A percentile compares a stretch with the other conserved stretches of the same genome.
Evolutionary conservation across 2,113 vertebrate species (phyloP).

Genomic region (Balaeniceps rex): DNA sequence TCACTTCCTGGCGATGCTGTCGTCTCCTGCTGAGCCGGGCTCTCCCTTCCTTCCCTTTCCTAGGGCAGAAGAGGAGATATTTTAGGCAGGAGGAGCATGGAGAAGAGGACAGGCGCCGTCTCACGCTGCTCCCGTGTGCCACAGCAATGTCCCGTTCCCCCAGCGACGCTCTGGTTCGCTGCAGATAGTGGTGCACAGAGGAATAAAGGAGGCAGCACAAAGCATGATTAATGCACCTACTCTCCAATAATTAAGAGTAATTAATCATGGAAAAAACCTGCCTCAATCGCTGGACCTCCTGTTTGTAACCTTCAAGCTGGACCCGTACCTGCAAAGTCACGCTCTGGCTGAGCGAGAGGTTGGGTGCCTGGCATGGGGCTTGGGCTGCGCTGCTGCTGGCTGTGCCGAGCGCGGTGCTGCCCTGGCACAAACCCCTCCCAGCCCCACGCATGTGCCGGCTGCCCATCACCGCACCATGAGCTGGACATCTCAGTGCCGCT

Average conservation of each 20-base stretch:
- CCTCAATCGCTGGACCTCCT: neutral
- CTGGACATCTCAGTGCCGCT: too few species aligned
- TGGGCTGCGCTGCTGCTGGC: too few species aligned
- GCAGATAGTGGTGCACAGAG: neutral
- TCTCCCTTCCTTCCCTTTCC: neutral
- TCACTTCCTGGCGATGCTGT: fast-evolving
- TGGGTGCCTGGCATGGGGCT: neutral
- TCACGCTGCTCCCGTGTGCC: neutral
- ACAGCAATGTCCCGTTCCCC: fast-evolving
- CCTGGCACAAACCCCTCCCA: neutral
- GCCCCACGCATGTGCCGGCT: neutral
- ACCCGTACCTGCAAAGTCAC: too few species aligned
- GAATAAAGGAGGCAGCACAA: neutral
- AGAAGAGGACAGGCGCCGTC: neutral
- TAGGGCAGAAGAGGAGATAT: neutral
- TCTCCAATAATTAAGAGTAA: neutral
- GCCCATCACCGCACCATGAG: neutral
- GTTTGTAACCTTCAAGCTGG: neutral
- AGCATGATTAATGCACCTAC: neutral
- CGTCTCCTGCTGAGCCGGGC: fast-evolving
- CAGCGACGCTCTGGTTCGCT: fast-evolving
- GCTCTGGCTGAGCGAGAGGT: neutral
- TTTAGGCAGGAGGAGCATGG: neutral
- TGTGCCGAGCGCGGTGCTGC: neutral
- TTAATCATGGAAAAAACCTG: neutral